Base-by-base conservation (phyloP, 2,797 vertebrate species). In the Lepilemur ruficaudatus region DNA sequence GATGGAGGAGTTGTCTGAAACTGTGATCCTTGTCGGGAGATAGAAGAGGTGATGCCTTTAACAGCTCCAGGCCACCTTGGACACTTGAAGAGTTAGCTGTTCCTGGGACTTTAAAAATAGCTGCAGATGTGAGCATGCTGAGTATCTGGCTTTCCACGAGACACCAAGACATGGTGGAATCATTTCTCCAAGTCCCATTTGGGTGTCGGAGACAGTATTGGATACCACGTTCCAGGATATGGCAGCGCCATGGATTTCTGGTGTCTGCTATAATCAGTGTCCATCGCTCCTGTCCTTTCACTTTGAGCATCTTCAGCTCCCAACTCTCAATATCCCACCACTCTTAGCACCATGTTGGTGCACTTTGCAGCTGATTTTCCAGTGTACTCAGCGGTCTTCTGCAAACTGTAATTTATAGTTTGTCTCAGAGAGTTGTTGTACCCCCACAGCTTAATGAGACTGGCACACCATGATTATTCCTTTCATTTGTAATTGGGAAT, bases 401-500 rank as follows among this genome's bases (percentile, higher is more conserved):
- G 17, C 25, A 95, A 91, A 89, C 96, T 93, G 41, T 65, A 92
- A 94, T 97, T 96, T 96, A 97, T 84, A 96, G 46, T 95, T 91
- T 75, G 52, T 92, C 97, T 41, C 86, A 55, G 7, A 93, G 79
- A 94, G 73, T 97, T 81, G 75, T 98, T 96, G n/a, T 94, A 32
- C 78, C 80, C 78, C 43, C 92, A 38, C 55, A 83, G 57, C 94
- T 94, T 85, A 96, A 86, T 94, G 83, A 96, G 78, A 96, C 94
- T 89, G 4, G 93, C 91, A 81, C 57, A 48, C 70, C 87, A 67
- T 95, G 91, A 94, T 38, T 61, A 95, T 96, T 97, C 63, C 92
- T 89, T 94, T 82, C 70, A 73, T 67, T 91, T 73, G n/a, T 96
- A 93, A 93, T 92, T 97, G 61, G 63, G 88, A 91, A 95, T 92